Base-by-base conservation (phyloP, 2,888 invertebrate genomes). In the Ceriagrion tenellum region DNA sequence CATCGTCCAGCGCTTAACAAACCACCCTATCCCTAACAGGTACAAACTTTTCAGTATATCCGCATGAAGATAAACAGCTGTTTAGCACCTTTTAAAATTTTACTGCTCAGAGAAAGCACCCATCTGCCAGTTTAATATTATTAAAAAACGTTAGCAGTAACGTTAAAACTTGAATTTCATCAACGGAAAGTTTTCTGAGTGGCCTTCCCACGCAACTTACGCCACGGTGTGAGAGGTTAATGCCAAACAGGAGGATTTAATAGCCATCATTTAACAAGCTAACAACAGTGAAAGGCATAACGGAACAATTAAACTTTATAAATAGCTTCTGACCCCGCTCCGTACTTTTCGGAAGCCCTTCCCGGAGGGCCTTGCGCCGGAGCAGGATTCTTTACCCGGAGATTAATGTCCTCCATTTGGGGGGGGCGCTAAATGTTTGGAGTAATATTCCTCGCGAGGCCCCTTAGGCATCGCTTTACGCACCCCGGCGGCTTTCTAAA, bases 291-390 rank as follows among this genome's bases (percentile, higher is more conserved):
- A 81, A 81, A 81, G 81, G 81, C 35, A 35, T 81, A 81, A 35
- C 81, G 81, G 30, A 81, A 81, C 81, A 81, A 81, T 81, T 81
- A 81, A 81, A 81, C 81, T 81, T 81, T 81, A 81, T 81, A 81
- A 81, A 81, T 81, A 81, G 81, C 81, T 35, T 30, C 35, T 81
- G 81, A 35, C 81, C 81, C n/a, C 30, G 16, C 69, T 81, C 26
- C 81, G 35, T 81, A 12, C 35, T 35, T 69, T 23, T 0, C 69
- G 20, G 26, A 6, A 69, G 69, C n/a, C 20, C 69, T 18, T 35
- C 81, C 81, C 30, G 4, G 13, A 3, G 81, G 81, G 30, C 16
- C 13, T 81, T 30, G 35, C 16, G 35, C 81, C 81, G 81, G 35
- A 81, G 18, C 30, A 35, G 81, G 81, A 81, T 81, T 69, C 10